Conservation (phyloP, 1,140 invertebrate genomes). For the Ectropis grisescens region DNA sequence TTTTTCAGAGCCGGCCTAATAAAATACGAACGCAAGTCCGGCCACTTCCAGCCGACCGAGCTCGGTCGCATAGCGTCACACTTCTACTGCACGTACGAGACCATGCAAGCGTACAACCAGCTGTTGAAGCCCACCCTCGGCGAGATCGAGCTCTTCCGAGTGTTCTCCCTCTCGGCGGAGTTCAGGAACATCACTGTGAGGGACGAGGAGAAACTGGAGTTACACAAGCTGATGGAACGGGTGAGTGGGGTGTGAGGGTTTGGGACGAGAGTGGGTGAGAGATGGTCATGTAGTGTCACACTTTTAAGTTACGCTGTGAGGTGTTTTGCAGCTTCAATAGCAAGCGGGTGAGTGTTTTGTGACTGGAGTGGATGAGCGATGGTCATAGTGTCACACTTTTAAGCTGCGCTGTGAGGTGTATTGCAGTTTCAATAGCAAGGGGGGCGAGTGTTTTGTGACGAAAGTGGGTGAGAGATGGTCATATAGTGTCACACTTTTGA, state of each 20-base stretch:
- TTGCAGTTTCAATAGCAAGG: no score
- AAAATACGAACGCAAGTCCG: conserved; percentile 96
- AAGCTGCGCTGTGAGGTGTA: no score
- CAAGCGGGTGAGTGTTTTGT: no score
- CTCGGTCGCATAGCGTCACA: conserved; percentile 97
- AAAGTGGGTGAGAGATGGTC: no score
- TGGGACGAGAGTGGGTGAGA: no score
- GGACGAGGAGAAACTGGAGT: conserved; percentile 98
- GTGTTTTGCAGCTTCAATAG: no score
- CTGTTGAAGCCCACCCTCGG: conserved; percentile 95
- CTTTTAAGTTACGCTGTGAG: no score
- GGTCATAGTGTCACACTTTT: no score
- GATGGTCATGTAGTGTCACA: no score
- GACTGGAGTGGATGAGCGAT: no score
- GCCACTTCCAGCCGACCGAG: conserved; percentile 94
- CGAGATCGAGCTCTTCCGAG: conserved; percentile 98
- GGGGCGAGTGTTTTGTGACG: no score
- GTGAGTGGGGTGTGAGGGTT: conserved; percentile 33
- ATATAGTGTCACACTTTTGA: no score
- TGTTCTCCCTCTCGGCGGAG: conserved; percentile 97
- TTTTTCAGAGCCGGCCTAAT: conserved; percentile 81
- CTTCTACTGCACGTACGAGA: conserved; percentile 98
- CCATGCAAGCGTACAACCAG: conserved; percentile 97
- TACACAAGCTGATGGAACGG: conserved; percentile 91
- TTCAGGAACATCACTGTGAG: conserved; percentile 94